phyloP scores from a whole-genome alignment of 2,888 invertebrate genomes.

The Hydriomena furcata region DNA sequence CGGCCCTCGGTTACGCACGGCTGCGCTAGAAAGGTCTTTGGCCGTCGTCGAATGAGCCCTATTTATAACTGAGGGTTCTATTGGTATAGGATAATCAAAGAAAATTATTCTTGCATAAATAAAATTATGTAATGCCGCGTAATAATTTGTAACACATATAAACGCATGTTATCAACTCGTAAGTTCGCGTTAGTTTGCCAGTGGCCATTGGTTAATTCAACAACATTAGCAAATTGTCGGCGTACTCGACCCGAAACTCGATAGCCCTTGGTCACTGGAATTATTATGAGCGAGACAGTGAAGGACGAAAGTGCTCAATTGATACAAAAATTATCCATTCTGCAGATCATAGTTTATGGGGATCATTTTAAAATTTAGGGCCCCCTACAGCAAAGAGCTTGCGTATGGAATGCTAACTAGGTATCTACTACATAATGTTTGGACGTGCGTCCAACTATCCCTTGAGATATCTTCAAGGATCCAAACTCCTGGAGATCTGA shows the following conservation, averaged over 20 bases:
- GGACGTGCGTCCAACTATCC: too few species aligned
- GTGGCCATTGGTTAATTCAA: constrained; percentile 35
- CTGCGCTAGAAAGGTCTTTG: constrained; percentile 50
- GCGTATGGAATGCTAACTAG: too few species aligned
- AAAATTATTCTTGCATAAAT: constrained; percentile 15
- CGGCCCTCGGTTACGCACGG: constrained; percentile 73
- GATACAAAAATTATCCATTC: too few species aligned
- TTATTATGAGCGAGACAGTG: constrained; percentile 51
- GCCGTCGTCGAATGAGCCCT: constrained; percentile 33
- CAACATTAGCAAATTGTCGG: constrained; percentile 62
- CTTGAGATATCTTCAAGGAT: too few species aligned
- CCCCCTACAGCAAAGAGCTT: too few species aligned
- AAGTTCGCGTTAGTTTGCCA: constrained; percentile 12
- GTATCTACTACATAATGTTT: too few species aligned
- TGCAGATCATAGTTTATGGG: too few species aligned
- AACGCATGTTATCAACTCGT: too few species aligned
- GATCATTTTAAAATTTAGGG: too few species aligned
- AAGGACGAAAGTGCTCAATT: constrained; percentile 45
- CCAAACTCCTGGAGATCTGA: too few species aligned
- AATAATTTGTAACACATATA: constrained; percentile 1
- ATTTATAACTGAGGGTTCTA: constrained; percentile 28
- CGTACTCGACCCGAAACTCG: constrained; percentile 70
- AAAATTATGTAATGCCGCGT: constrained; percentile 7
- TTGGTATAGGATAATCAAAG: constrained; percentile 23
- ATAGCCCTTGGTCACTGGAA: constrained; percentile 72